Percentiles rank a stretch among this genome's conserved stretches.
These are phyloP conservation scores for Pharmacophagus antenor DNA, from an alignment of 2,888 invertebrate species.

Conservation along the genomic window DNA sequence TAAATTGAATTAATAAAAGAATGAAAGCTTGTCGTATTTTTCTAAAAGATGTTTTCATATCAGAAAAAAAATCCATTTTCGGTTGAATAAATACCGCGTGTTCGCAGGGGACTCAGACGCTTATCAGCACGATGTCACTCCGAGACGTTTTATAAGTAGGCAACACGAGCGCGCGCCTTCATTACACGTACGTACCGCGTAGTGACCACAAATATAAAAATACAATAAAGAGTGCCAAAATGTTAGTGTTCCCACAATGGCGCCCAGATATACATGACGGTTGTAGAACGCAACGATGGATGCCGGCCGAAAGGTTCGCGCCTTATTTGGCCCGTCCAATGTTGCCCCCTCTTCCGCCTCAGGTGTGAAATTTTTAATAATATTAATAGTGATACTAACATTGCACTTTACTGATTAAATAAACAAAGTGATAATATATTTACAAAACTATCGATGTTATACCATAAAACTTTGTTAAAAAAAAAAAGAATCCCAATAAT, in stretches of 20 bases:
- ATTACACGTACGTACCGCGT: slow-evolving; percentile 63
- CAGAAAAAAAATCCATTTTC: slow-evolving; percentile 14
- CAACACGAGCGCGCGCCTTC: slow-evolving; percentile 56
- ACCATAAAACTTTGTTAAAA: too few relatives aligned
- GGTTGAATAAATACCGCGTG: slow-evolving; percentile 36
- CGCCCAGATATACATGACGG: slow-evolving; percentile 60
- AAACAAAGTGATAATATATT: too few relatives aligned
- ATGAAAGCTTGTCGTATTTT: background rate
- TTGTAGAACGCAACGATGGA: slow-evolving; percentile 67
- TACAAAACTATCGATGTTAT: too few relatives aligned
- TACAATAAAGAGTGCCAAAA: slow-evolving; percentile 47
- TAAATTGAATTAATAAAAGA: background rate
- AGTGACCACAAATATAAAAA: slow-evolving; percentile 51
- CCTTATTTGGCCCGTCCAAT: slow-evolving; percentile 66
- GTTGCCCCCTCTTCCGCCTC: slow-evolving; percentile 57
- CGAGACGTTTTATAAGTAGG: slow-evolving; percentile 75
- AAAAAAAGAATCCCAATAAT: too few relatives aligned
- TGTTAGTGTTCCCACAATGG: slow-evolving; percentile 77
- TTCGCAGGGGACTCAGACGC: slow-evolving; percentile 72
- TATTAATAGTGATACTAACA: slow-evolving; percentile 12
- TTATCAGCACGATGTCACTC: slow-evolving; percentile 71
- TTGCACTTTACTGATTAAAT: too few relatives aligned
- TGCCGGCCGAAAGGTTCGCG: slow-evolving; percentile 70
- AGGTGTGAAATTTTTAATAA: slow-evolving; percentile 51
- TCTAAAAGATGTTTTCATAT: background rate